Base-by-base conservation (phyloP, 2,113 vertebrate genomes). In the Microcebus ravelobensis region DNA sequence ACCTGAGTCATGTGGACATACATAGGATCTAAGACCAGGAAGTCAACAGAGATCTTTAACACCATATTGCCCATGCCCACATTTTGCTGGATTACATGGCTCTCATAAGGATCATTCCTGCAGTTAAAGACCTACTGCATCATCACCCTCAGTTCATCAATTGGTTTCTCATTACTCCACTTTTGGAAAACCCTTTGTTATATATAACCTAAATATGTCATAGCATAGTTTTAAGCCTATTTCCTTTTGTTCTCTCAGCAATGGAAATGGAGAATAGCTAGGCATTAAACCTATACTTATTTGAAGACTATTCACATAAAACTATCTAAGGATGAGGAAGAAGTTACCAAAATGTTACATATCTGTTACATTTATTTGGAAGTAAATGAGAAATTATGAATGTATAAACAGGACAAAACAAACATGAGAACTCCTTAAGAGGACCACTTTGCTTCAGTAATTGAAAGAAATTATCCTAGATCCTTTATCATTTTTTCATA, bases 1-100 rank as follows among this genome's bases (percentile, higher is more conserved):
- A 59, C 50, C 48, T 52, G 18, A 57, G 27, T 0, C 39, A 8
- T 10, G 3, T 21, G 25, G 42, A 23, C 0, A 50, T 13, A 23
- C 18, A 34, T 4, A 65, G 34, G 3, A 31, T 11, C 20, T 15
- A 50, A 68, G 27, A 25, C 13, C 5, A 23, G 0, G 27, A 61
- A 23, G 3, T 11, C 23, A 31, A 14, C 3, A 57, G 2, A 83
- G 70, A 36, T 21, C 9, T 20, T 29, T 17, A 27, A 31, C 39
- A 13, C 7, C 31, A 5, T 21, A 20, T 50, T 73, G 12, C 6
- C 10, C 15, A 48, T 39, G 7, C 34, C 21, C 25, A 14, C 5
- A 5, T 4, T 57, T 65, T 87, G 4, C 25, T 61, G 59, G 13
- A 77, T 10, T 50, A 20, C 13, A 4, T 14, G 25, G 18, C 29